These are phyloP conservation scores for Fringilla coelebs DNA, from an alignment of 2,797 vertebrate species.

Conservation along the genomic window DNA sequence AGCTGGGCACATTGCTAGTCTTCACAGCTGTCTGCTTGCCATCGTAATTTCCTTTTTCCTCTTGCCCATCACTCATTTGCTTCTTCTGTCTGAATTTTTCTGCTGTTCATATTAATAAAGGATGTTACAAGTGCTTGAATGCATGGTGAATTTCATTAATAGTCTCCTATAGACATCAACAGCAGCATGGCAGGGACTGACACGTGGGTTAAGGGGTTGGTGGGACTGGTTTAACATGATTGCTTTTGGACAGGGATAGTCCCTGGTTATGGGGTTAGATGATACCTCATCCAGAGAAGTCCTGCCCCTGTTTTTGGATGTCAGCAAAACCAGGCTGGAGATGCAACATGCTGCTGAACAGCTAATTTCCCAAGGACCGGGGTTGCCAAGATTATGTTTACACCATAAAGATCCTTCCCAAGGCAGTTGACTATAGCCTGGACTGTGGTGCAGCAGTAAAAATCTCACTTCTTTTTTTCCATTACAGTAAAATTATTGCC, in stretches of 20 bases:
- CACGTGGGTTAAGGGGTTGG: neutral
- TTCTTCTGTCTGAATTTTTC: slow-evolving; percentile 3
- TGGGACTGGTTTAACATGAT: neutral
- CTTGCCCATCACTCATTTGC: neutral
- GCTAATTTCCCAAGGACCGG: neutral
- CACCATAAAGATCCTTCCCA: neutral
- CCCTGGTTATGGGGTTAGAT: neutral
- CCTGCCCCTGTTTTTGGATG: neutral
- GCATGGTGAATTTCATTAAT: neutral
- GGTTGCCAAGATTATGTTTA: neutral
- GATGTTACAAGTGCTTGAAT: neutral
- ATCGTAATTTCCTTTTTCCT: slow-evolving; percentile 22
- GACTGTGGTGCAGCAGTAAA: neutral
- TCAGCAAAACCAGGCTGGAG: neutral
- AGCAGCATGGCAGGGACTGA: neutral
- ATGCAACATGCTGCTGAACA: rapidly evolving
- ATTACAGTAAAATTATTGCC: neutral
- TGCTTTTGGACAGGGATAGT: neutral
- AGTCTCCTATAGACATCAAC: neutral
- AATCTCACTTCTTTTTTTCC: neutral
- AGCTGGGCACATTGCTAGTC: neutral
- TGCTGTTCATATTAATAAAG: neutral
- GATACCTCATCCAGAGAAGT: neutral
- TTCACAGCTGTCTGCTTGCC: neutral
- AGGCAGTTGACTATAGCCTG: neutral